A percentile compares a stretch with the other conserved stretches of the same genome.
Evolutionary conservation across 2,888 invertebrate species (phyloP).

Genomic region (Drosophila prostipennis): DNA sequence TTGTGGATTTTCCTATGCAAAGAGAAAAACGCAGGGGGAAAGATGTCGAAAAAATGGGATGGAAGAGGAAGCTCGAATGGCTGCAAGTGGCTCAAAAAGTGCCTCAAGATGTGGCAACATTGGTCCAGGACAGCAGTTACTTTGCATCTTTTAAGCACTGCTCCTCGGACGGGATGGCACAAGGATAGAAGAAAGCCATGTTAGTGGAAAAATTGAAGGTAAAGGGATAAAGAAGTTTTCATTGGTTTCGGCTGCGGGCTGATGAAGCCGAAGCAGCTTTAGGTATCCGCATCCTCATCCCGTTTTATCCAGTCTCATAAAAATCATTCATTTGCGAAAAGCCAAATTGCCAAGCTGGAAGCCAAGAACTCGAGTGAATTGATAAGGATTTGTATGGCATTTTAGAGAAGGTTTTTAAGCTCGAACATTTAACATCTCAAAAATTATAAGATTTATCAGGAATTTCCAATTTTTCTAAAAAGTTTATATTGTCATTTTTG

Average conservation of each 20-base stretch:
- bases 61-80: constrained; percentile 28
- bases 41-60: constrained; percentile 22
- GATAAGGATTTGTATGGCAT: constrained; percentile 9
- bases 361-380: neutral
- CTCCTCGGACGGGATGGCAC: constrained; percentile 5
- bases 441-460: neutral
- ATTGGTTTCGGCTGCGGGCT: constrained; percentile 59
- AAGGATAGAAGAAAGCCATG: constrained; percentile 6
- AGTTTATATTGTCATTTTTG: constrained; percentile 5
- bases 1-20: constrained; percentile 60
- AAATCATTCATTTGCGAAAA: constrained; percentile 39
- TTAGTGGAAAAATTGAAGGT: constrained; percentile 23
- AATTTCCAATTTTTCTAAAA: neutral
- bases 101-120: constrained; percentile 58
- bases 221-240: constrained; percentile 51
- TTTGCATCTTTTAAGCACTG: constrained; percentile 43
- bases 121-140: constrained; percentile 47
- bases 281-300: constrained; percentile 25
- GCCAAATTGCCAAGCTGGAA: constrained; percentile 11
- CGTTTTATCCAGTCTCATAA: constrained; percentile 26
- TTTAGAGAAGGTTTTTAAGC: neutral
- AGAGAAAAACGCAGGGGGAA: constrained; percentile 35
- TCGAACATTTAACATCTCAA: neutral
- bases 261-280: constrained; percentile 33
- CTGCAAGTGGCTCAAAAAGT: constrained; percentile 59